phyloP scores from a whole-genome alignment of 2,797 vertebrate genomes.

The Malurus leucopterus region DNA sequence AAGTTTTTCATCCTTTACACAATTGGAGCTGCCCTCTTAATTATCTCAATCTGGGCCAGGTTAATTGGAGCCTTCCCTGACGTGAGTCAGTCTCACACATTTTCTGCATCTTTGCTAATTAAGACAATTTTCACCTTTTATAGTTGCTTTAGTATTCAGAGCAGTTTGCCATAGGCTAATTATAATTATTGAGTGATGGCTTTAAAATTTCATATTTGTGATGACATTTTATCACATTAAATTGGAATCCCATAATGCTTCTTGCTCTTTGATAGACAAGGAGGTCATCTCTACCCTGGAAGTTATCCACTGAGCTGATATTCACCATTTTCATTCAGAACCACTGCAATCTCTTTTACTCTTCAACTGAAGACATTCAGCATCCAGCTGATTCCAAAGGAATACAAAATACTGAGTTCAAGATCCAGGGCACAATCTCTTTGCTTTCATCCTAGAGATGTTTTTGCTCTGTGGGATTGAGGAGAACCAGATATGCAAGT shows the following conservation, averaged over 20 bases:
- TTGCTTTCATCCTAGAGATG: neutral
- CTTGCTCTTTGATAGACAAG: neutral
- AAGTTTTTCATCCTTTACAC: neutral
- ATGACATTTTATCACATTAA: conserved; percentile 34
- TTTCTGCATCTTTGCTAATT: conserved; percentile 41
- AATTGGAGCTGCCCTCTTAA: conserved; percentile 16
- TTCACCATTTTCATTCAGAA: neutral
- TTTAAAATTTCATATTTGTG: conserved; percentile 29
- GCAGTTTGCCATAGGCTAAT: neutral
- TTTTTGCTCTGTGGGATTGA: neutral
- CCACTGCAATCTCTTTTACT: neutral
- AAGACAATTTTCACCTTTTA: conserved; percentile 42
- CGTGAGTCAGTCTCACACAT: neutral
- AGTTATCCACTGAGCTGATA: neutral
- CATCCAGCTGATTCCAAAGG: neutral
- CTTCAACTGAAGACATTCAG: neutral
- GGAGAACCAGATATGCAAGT: neutral
- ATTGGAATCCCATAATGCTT: neutral
- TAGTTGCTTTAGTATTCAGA: conserved; percentile 21
- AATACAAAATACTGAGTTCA: neutral
- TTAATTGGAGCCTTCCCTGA: conserved; percentile 32
- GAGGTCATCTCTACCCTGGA: neutral
- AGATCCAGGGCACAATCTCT: neutral
- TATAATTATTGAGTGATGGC: conserved; percentile 20
- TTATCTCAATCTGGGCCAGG: conserved; percentile 3